Conservation (phyloP, 1,140 invertebrate genomes). For the Drosophila kurseongensis region DNA sequence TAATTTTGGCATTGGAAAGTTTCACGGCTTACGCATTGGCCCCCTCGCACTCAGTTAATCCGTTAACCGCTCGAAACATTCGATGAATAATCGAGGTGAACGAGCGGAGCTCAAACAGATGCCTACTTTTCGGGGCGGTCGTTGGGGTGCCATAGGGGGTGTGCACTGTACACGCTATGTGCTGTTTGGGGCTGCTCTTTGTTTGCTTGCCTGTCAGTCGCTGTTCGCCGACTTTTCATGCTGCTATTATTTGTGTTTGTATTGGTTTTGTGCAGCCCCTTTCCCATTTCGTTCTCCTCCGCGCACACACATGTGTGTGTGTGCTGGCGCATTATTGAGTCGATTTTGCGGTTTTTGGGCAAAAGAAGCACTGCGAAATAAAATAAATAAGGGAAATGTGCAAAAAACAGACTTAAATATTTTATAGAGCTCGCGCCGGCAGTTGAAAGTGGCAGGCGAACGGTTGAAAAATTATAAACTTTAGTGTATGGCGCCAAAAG, state of each 20-base stretch:
- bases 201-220: conserved; percentile 43
- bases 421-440: conserved; percentile 30
- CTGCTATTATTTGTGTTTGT: conserved; percentile 29
- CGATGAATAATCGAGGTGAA: conserved; percentile 66
- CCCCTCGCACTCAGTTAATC: conserved; percentile 7
- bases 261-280: conserved; percentile 9
- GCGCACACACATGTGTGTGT: conserved; percentile 15
- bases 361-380: conserved; percentile 45
- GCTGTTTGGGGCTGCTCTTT: conserved; percentile 4
- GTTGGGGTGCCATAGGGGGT: background rate
- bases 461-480: conserved; percentile 32
- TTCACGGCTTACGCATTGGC: conserved; percentile 11
- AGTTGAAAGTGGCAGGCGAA: conserved; percentile 9
- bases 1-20: background rate
- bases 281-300: background rate
- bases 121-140: conserved; percentile 51
- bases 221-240: conserved; percentile 40
- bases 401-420: conserved; percentile 53
- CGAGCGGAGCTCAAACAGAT: conserved; percentile 44
- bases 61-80: conserved; percentile 58
- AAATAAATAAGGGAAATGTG: conserved; percentile 39
- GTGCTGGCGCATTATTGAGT: conserved; percentile 67
- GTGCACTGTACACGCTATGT: too few species aligned
- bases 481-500: conserved; percentile 26
- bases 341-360: conserved; percentile 75